These are phyloP conservation scores for Watsonalla binaria DNA, from an alignment of 2,888 invertebrate genomes.

Conservation along the genomic window DNA sequence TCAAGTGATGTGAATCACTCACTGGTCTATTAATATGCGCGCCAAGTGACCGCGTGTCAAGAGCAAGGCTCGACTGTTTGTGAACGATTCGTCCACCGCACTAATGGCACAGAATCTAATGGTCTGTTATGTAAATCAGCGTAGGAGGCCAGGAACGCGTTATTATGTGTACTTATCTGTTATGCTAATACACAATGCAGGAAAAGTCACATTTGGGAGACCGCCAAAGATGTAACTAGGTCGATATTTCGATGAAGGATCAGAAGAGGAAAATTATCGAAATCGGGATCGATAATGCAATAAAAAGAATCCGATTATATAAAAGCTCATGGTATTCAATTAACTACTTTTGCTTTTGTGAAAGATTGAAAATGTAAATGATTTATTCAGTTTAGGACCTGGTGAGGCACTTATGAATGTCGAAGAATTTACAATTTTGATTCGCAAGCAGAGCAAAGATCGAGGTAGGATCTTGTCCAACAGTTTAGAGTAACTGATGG, in stretches of 20 bases:
- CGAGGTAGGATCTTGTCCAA: too few species aligned
- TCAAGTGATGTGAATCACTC: slow-evolving; percentile 68
- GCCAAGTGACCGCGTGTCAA: slow-evolving; percentile 74
- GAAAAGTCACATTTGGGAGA: background rate
- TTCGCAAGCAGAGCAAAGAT: too few species aligned
- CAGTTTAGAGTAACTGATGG: too few species aligned
- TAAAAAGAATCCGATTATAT: too few species aligned
- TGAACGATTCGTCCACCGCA: slow-evolving; percentile 26
- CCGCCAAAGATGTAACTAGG: background rate
- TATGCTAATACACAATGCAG: background rate
- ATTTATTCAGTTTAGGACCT: too few species aligned
- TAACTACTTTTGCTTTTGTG: too few species aligned
- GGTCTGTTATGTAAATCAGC: slow-evolving; percentile 38
- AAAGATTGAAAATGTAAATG: too few species aligned
- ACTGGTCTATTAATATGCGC: slow-evolving; percentile 72
- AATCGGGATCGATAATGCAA: too few species aligned
- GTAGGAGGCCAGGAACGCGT: background rate
- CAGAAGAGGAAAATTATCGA: too few species aligned
- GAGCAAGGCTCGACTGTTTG: slow-evolving; percentile 62
- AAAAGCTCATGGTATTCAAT: too few species aligned
- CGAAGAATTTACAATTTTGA: too few species aligned
- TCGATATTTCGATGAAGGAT: background rate
- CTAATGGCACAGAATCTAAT: slow-evolving; percentile 22
- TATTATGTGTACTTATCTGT: background rate
- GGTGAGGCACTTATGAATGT: too few species aligned